phyloP scores from a whole-genome alignment of 2,797 vertebrate genomes.

The Falco concolor region DNA sequence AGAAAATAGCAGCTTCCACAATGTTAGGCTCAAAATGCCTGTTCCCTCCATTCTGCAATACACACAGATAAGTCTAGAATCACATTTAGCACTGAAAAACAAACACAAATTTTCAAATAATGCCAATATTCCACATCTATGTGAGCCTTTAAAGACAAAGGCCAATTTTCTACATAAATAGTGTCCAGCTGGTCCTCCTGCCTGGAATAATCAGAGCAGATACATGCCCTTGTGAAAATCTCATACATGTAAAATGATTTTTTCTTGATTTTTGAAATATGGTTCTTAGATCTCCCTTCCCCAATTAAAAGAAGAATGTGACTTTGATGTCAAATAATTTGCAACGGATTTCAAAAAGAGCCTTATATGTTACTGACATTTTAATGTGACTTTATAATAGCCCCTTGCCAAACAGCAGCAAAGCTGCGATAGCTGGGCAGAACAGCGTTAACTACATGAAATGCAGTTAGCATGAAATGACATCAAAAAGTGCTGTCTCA shows the following conservation, averaged over 20 bases:
- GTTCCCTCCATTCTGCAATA: not conserved
- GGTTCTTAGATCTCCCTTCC: not conserved
- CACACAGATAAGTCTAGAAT: not conserved
- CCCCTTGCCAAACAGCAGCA: not conserved
- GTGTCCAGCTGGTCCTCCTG: not conserved
- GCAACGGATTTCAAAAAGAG: not conserved
- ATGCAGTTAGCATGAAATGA: not conserved
- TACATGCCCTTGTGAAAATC: not conserved
- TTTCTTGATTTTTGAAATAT: not conserved
- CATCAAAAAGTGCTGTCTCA: slow-evolving; percentile 21
- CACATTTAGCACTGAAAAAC: not conserved
- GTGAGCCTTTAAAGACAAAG: slow-evolving; percentile 13
- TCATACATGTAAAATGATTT: not conserved
- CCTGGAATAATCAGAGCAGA: not conserved
- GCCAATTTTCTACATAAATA: not conserved
- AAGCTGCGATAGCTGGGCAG: not conserved
- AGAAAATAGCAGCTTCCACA: not conserved
- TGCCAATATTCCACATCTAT: not conserved
- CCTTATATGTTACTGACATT: not conserved
- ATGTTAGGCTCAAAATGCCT: not conserved
- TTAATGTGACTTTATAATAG: not conserved
- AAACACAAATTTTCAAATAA: not conserved
- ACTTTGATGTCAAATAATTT: slow-evolving; percentile 17
- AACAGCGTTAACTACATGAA: not conserved
- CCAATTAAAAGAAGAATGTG: not conserved